Base-by-base conservation (phyloP, 1,140 invertebrate genomes). In the Drosophila arizonae region DNA sequence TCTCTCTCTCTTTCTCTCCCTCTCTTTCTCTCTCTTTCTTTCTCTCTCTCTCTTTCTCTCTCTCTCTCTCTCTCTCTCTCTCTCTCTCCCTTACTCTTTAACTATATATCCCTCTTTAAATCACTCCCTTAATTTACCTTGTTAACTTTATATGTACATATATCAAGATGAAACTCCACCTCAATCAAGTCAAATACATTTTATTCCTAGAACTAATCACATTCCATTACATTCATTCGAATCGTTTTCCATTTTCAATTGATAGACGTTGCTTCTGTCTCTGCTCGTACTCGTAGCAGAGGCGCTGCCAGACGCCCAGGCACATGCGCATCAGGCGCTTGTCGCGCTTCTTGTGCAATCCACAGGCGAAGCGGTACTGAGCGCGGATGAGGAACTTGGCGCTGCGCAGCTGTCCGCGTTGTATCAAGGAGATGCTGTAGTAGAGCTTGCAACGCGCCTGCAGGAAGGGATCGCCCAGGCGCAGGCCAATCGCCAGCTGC, bases 361-460 rank as follows among this genome's bases (percentile, higher is more conserved):
- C n/a, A 30, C 67, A 36, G 0, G 94, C 94, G 78, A 94, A 94
- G 41, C 81, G 66, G 72, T 94, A 95, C 61, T 96, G 94, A 33
- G 91, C 90, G 76, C 93, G 92, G 41, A 98, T 94, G n/a, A 97
- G 94, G 10, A 90, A 73, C 82, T 93, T 94, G 9, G 96, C 94
- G 56, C 92, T 72, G 72, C 93, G 93, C 4, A 96, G 93, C 33
- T 94, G 90, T 6, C 95, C 95, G 77, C 94, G 94, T 92, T 99
- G 97, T 61, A 98, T 95, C 17, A 97, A 92, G 92, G 97, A 97
- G 54, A 98, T 93, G 8, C 96, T 95, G 75, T 95, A 94, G 91
- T 96, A 99, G 1, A 99, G 92, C 76, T 94, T 94, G 91, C 97
- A 98, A 43, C 96, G 93, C 10, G 95, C 93, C 30, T 95, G 93